Base-by-base conservation (phyloP, 53 echinoderm and acorn worm genomes). In the Patiria pectinifera region DNA sequence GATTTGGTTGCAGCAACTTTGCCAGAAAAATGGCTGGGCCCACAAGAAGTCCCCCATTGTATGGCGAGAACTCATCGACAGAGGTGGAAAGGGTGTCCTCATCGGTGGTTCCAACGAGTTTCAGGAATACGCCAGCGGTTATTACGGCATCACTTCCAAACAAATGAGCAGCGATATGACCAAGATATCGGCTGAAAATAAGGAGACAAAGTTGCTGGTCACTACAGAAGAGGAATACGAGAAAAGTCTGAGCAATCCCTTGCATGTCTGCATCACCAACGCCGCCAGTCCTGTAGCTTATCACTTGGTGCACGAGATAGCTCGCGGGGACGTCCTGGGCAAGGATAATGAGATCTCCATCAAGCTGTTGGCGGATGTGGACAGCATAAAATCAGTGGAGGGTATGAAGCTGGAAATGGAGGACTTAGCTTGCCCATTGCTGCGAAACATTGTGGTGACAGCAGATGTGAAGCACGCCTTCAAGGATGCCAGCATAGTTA, bases 71-170 rank as follows among this genome's bases (percentile, higher is more conserved):
- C 95, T 98, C 48, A 90, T 98, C 45, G 94, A 98, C 83, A 80
- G 96, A 24, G 99, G 96, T 47, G 99, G 96, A 3, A 93, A 93
- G 80, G 99, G 99, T 8, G 95, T 97, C 44, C 95, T 98, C n/a
- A 98, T 98, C 44, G 99, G 99, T 45, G 99, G 99, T 5, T 96
- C 95, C 46, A 98, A 98, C 87, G 99, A 98, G 63, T 98, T 98
- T 80, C 99, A 98, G 82, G 99, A 98, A 71, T 98, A 97, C 93
- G 99, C 99, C 60, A 91, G 80, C 44, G 97, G 99, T 59, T 98
- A 98, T 81, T 98, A 98, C 89, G 97, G 99, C 22, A 93, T 97
- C 85, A 92, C 93, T 14, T 98, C 99, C 72, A 59, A 83, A 62
- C 95, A 95, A 94, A 80, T 93, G 84, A 98, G 99, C 81, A 95